Conservation (phyloP, 2,113 vertebrate species). For the Pardalotus punctatus region DNA sequence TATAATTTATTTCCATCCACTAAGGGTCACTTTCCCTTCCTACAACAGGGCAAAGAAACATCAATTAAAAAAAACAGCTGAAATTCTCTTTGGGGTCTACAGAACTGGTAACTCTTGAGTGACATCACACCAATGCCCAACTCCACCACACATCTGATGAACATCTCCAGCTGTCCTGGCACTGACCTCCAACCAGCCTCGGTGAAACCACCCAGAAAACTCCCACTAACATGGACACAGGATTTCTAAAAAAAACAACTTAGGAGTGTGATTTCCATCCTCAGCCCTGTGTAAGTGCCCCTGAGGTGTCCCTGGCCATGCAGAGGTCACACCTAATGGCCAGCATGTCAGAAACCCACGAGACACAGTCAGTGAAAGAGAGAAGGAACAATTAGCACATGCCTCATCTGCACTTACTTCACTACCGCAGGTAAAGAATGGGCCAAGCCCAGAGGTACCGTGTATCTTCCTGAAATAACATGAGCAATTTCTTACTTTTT, state of each 20-base stretch:
- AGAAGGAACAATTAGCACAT: conserved; percentile 22
- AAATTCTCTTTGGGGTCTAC: neutral
- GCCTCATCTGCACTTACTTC: conserved; percentile 58
- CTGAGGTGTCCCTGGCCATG: neutral
- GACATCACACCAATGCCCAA: neutral
- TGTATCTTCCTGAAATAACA: conserved; percentile 64
- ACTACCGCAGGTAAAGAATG: conserved; percentile 53
- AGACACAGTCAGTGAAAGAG: neutral
- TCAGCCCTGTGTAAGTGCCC: neutral
- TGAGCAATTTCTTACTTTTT: conserved; percentile 83
- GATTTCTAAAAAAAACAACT: neutral
- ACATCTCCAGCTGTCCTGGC: accelerated
- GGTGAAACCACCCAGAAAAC: neutral
- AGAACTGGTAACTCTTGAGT: neutral
- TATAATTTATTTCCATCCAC: neutral
- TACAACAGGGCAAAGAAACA: neutral
- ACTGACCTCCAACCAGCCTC: accelerated
- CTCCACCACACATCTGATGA: neutral
- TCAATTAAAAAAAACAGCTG: neutral
- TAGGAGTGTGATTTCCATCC: neutral
- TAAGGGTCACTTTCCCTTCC: neutral
- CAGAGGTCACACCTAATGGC: neutral
- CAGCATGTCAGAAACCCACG: neutral
- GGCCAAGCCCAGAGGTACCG: conserved; percentile 51
- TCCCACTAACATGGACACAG: accelerated